A percentile compares a stretch with the other conserved stretches of the same genome.
phyloP scores from a whole-genome alignment of 2,888 invertebrate genomes.

The Tetranychus truncatus region DNA sequence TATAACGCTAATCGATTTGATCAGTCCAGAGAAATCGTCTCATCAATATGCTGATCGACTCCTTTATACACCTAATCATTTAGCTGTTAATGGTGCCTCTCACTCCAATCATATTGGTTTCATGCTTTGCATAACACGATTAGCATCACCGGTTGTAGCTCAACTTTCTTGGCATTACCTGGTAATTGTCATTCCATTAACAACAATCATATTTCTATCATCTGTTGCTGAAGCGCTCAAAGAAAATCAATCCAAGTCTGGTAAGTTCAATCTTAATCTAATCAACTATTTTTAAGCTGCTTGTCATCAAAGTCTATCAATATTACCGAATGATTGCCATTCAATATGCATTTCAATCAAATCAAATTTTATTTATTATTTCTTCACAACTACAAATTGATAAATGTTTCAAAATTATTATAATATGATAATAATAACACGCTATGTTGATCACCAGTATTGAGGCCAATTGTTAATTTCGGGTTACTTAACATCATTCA shows the following conservation, averaged over 20 bases:
- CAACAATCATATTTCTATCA: constrained; percentile 17
- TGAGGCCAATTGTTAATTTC: neutral
- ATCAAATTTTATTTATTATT: no score
- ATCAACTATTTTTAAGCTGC: no score
- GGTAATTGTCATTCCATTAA: constrained; percentile 20
- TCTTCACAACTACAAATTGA: no score
- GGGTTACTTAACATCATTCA: neutral
- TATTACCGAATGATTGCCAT: no score
- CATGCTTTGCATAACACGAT: constrained; percentile 19
- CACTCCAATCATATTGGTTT: constrained; percentile 16
- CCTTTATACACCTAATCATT: neutral
- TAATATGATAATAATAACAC: neutral
- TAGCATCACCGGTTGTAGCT: constrained; percentile 15
- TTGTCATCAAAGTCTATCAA: no score
- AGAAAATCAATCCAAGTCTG: neutral
- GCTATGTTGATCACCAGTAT: neutral
- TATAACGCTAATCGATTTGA: constrained; percentile 15
- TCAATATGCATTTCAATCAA: no score
- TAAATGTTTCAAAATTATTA: no score
- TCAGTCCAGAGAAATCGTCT: constrained; percentile 13
- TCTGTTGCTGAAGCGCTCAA: constrained; percentile 8
- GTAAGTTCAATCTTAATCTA: neutral
- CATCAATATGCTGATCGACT: constrained; percentile 18
- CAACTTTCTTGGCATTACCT: constrained; percentile 22
- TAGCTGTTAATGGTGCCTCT: neutral